Percentiles rank a stretch among this genome's conserved stretches.
phyloP scores from a whole-genome alignment of 2,797 vertebrate genomes.

The Sebastes reedi region DNA sequence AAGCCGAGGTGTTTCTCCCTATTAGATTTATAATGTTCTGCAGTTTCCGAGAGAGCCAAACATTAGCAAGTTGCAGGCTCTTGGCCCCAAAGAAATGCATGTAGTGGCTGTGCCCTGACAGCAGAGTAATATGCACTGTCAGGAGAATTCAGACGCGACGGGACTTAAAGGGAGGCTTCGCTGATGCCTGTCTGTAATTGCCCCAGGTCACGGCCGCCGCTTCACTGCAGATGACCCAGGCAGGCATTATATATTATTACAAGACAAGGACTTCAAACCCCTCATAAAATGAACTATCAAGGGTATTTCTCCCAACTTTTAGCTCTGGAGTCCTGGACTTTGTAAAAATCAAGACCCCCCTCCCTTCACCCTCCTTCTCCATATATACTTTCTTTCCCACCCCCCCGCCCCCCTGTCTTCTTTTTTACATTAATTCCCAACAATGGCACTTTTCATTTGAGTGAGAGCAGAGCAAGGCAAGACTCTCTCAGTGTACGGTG shows the following conservation, averaged over 20 bases:
- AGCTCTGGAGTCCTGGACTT: slow-evolving; percentile 78
- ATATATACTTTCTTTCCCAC: slow-evolving; percentile 33
- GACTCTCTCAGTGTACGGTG: slow-evolving; percentile 39
- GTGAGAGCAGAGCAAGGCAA: slow-evolving; percentile 70
- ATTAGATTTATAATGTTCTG: slow-evolving; percentile 68
- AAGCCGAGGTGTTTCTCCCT: slow-evolving; percentile 60
- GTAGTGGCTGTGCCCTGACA: slow-evolving; percentile 53
- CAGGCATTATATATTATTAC: slow-evolving; percentile 83
- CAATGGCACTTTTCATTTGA: slow-evolving; percentile 74
- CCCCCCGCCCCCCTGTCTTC: slow-evolving; percentile 7
- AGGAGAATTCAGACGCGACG: slow-evolving; percentile 66
- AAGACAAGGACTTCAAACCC: slow-evolving; percentile 75
- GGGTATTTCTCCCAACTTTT: slow-evolving; percentile 75
- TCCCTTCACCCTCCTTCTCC: neutral
- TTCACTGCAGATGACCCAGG: slow-evolving; percentile 75
- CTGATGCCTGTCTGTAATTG: slow-evolving; percentile 83
- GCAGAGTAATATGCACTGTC: slow-evolving; percentile 69
- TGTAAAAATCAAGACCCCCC: slow-evolving; percentile 75
- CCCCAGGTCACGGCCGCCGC: slow-evolving; percentile 76
- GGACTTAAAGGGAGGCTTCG: slow-evolving; percentile 66
- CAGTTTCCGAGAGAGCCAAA: slow-evolving; percentile 57
- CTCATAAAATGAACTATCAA: slow-evolving; percentile 78
- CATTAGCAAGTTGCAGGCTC: slow-evolving; percentile 67
- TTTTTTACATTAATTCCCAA: slow-evolving; percentile 71
- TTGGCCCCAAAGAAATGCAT: slow-evolving; percentile 30